Base-by-base conservation (phyloP, 2,113 vertebrate species). In the Lonchura striata region DNA sequence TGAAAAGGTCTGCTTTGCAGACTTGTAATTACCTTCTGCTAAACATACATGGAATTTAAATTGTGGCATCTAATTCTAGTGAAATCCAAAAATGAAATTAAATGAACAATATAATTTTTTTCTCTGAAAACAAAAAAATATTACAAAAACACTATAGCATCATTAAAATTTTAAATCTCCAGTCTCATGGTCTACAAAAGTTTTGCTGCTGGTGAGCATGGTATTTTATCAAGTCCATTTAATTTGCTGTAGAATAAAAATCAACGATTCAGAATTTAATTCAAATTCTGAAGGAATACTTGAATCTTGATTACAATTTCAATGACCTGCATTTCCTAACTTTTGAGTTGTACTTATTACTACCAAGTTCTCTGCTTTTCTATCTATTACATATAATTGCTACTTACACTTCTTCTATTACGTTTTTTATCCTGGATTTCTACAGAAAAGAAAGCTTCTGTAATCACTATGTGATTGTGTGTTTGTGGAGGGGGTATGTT, bases 231-330 rank as follows among this genome's bases (percentile, higher is more conserved):
- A 85, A 76, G 46, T 49, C 65, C 9, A 53, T 94, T 79, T 72
- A 69, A 87, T 72, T 82, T 89, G 2, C 41, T 91, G 84, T 56
- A 85, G 37, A 85, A 87, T 61, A 84, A 35, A 91, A 95, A 89
- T 79, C 41, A 39, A 54, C 12, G 49, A 42, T 56, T 87, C 49
- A 53, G 3, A 5, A 68, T 85, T 95, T 89, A 69, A 89, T 87
- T 92, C 49, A 79, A 53, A 85, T 89, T 92, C 42, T 82, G 53
- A 79, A 76, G 11, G 41, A 91, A 82, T 80, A 87, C 69, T 91
- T 91, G 47, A 75, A 52, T 91, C 37, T 60, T 94, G 70, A 92
- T 92, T 76, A 90, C 25, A 61, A 85, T 95, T 96, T 95, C 70
- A 92, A 82, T 85, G 85, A 86, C 74, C 66, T 92, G 37, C 42